These are phyloP conservation scores for Drosophila chauvacae DNA, from an alignment of 1,140 invertebrate species.

Conservation along the genomic window DNA sequence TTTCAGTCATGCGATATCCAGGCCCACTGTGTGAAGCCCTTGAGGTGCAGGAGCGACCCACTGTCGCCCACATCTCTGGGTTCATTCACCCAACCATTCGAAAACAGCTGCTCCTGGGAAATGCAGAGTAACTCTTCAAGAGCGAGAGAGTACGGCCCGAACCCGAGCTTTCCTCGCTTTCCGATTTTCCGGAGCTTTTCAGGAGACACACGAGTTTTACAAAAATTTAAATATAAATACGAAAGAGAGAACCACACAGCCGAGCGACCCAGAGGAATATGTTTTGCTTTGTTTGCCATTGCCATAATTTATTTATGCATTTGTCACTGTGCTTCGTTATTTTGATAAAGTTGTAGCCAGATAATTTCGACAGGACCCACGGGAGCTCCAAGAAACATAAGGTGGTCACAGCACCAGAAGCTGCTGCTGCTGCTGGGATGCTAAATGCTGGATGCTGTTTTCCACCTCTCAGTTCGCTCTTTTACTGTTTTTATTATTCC, in stretches of 20 bases:
- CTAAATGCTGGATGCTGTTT: neutral
- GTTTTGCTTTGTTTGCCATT: constrained; percentile 41
- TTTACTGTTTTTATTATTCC: constrained; percentile 20
- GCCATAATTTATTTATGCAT: constrained; percentile 78
- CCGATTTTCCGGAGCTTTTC: constrained; percentile 51
- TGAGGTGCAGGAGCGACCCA: constrained; percentile 27
- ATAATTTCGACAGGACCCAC: constrained; percentile 68
- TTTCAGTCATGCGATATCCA: neutral
- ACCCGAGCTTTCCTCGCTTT: constrained; percentile 49
- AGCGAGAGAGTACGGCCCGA: constrained; percentile 38
- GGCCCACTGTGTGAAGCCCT: constrained; percentile 19
- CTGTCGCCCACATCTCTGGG: constrained; percentile 38
- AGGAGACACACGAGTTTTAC: constrained; percentile 20
- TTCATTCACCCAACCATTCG: constrained; percentile 75
- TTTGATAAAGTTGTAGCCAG: constrained; percentile 79
- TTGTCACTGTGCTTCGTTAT: constrained; percentile 63
- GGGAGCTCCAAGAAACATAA: constrained; percentile 18
- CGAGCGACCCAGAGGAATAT: constrained; percentile 40
- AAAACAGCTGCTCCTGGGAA: constrained; percentile 72
- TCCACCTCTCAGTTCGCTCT: neutral
- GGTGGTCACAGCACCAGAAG: neutral
- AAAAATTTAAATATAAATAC: constrained; percentile 30
- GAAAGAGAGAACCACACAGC: neutral
- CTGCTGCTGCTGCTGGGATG: neutral
- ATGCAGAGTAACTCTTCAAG: constrained; percentile 47